Evolutionary conservation across 2,888 invertebrate species (phyloP).

Genomic region (Latrodectus hesperus): DNA sequence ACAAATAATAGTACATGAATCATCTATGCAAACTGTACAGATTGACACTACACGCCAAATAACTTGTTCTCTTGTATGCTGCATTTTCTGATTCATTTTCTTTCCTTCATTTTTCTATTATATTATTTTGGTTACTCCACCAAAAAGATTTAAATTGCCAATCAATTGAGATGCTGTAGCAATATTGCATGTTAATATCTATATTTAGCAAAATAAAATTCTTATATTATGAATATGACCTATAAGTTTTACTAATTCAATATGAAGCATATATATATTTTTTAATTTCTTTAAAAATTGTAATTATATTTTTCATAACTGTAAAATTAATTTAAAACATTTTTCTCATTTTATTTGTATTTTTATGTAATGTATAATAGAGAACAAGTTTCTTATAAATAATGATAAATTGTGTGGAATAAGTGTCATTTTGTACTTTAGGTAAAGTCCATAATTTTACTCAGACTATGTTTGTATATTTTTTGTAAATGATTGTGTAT

Average conservation of each 20-base stretch:
- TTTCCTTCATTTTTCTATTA: not conserved
- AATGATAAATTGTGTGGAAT: slow-evolving; percentile 34
- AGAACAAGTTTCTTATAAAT: too few species aligned
- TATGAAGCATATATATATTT: too few species aligned
- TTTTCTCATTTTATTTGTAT: too few species aligned
- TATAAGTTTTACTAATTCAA: too few species aligned
- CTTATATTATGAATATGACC: slow-evolving; percentile 26
- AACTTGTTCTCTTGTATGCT: slow-evolving; percentile 28
- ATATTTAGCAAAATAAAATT: not conserved
- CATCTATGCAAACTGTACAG: slow-evolving; percentile 59
- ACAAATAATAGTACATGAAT: slow-evolving; percentile 51
- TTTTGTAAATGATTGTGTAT: slow-evolving; percentile 69
- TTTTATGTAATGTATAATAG: too few species aligned
- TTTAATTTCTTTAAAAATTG: too few species aligned
- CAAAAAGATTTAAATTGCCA: not conserved
- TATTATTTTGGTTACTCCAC: not conserved
- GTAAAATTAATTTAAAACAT: too few species aligned
- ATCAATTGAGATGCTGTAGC: not conserved
- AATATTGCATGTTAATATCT: not conserved
- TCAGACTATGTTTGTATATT: slow-evolving; percentile 67
- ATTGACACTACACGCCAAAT: slow-evolving; percentile 27
- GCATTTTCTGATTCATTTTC: not conserved
- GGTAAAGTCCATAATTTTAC: slow-evolving; percentile 57
- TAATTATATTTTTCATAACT: too few species aligned
- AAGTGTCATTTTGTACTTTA: slow-evolving; percentile 39